phyloP scores from a whole-genome alignment of 2,113 vertebrate species.

The Phrynosoma blainvillii region DNA sequence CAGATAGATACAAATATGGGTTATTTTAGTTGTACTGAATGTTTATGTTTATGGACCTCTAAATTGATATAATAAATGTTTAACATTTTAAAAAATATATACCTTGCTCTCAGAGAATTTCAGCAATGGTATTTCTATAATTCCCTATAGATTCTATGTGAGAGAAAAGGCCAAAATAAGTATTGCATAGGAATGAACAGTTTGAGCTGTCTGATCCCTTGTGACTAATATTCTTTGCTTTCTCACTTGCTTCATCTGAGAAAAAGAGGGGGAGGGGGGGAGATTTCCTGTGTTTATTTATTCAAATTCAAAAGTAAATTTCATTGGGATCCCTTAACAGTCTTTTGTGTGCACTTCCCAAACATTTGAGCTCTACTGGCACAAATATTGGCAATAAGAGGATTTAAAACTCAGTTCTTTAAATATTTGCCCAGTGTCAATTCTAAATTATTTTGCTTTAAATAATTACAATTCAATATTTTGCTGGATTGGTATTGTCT shows the following conservation, averaged over 20 bases:
- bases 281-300: slow-evolving; percentile 21
- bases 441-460: slow-evolving; percentile 34
- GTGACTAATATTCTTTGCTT: slow-evolving; percentile 15
- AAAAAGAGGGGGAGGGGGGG: not conserved
- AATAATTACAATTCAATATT: slow-evolving; percentile 32
- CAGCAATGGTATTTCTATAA: slow-evolving; percentile 6
- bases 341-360: slow-evolving; percentile 31
- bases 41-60: not conserved
- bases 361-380: slow-evolving; percentile 24
- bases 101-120: not conserved
- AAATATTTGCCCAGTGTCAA: slow-evolving; percentile 38
- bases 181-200: not conserved
- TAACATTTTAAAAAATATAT: not conserved
- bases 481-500: not conserved
- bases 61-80: not conserved
- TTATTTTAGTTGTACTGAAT: not conserved
- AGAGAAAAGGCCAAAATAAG: not conserved
- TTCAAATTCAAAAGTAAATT: slow-evolving; percentile 40
- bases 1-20: not conserved
- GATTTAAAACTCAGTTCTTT: slow-evolving; percentile 35
- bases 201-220: not conserved
- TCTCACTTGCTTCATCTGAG: slow-evolving; percentile 16
- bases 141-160: not conserved
- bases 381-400: slow-evolving; percentile 28
- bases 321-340: slow-evolving; percentile 32